Base-by-base conservation (phyloP, 2,888 invertebrate species). In the Eupithecia exiguata region DNA sequence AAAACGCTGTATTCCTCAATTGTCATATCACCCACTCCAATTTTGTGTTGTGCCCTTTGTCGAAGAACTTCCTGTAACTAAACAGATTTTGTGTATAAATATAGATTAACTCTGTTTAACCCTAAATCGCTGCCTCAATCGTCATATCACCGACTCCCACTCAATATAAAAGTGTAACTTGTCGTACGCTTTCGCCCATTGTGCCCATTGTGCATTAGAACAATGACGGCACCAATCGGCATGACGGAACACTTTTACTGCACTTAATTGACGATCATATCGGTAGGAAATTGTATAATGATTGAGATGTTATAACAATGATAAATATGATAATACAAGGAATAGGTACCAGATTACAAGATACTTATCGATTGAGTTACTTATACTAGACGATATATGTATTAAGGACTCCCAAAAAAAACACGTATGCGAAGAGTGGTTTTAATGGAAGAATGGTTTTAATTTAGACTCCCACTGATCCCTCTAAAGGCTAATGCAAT, bases 231-330 rank as follows among this genome's bases (percentile, higher is more conserved):
- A 76, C 71, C 81, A 75, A 81, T 79, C 79, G 73, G 76, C 77
- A 72, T 78, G 81, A 81, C 81, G 70, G 68, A 30, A 69, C 76
- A 78, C 81, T 81, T 81, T 81, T 81, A 81, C 81, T 78, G 76
- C 72, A 61, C 71, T 71, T 78, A 77, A 79, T 78, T 74, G 77
- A 70, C 77, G 78, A 75, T 77, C 69, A 74, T 78, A 78, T 75
- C 79, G 70, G 46, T 72, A 71, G 69, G 71, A 75, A 67, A 67
- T 75, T 67, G 62, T 69, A 35, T 65, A 74, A 71, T 62, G 68
- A 74, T 35, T 38, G 25, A 65, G 35, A 65, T n/a, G 10, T 63
- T 16, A 18, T 53, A 58, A 5, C 58, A 58, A 58, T 25, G 58
- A 25, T 53, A 58, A 5, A 25, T 25, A 58, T 25, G 58, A 25